A percentile compares a stretch with the other conserved stretches of the same genome.
Conservation (phyloP, 2,888 invertebrate species). For the Brachyptera risi region DNA sequence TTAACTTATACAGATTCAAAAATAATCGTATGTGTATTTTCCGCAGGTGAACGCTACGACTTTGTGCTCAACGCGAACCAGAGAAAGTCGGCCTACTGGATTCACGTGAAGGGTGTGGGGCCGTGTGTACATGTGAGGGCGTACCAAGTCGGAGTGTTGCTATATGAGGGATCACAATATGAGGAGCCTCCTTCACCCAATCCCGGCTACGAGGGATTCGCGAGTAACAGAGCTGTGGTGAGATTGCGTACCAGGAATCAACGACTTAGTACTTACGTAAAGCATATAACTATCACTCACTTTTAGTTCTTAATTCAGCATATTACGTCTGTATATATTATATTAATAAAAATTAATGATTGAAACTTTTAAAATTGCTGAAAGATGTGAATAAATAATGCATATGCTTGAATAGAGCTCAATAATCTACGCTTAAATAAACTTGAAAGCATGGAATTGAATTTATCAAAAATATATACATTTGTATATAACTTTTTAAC, state of each 20-base stretch:
- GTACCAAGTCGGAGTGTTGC: slow-evolving; percentile 43
- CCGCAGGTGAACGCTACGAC: slow-evolving; percentile 51
- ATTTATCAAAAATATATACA: too few species aligned
- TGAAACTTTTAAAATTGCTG: too few species aligned
- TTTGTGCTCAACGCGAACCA: slow-evolving; percentile 46
- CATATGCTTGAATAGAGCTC: too few species aligned
- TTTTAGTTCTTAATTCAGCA: too few species aligned
- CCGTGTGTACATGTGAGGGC: slow-evolving; percentile 42
- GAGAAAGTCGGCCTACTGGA: slow-evolving; percentile 40
- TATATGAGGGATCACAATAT: slow-evolving; percentile 4
- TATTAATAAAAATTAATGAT: too few species aligned
- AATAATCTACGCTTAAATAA: too few species aligned
- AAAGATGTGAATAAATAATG: too few species aligned
- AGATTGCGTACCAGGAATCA: neutral
- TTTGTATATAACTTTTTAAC: too few species aligned
- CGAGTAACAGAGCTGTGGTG: neutral
- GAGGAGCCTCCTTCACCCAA: neutral
- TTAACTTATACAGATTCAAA: too few species aligned
- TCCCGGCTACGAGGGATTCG: slow-evolving; percentile 8
- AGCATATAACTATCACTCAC: too few species aligned
- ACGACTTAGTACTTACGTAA: neutral
- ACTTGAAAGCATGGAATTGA: too few species aligned
- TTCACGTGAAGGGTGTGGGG: slow-evolving; percentile 43
- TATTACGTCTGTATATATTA: too few species aligned
- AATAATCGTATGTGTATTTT: slow-evolving; percentile 42